Evolutionary conservation across 2,113 vertebrate genomes (phyloP), one percentile per base, ranked within the genome.

Genomic region (Puffinus mauretanicus): DNA sequence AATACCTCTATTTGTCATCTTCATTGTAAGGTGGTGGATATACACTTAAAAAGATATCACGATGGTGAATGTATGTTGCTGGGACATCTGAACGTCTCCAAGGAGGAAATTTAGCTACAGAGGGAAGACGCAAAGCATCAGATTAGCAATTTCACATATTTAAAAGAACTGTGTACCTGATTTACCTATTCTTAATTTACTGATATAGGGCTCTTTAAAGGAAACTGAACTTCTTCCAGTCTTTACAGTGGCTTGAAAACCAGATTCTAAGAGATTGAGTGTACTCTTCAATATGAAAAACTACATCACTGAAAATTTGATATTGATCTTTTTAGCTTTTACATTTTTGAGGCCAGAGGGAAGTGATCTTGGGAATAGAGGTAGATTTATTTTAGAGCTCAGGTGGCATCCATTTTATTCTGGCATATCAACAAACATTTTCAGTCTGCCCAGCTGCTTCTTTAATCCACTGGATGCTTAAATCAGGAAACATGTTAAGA

Each of bases 351-450:
- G 64, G 52, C 44, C 72, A 88, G 77, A 83, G 40, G 47, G 52
- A 90, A 64, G 52, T 27, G 52, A 52, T 90, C 55, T 55, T 60
- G 57, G 57, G 77, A 92, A 69, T 55, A 88, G 46, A 49, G 24
- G 51, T 57, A 82, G 71, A 92, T 96, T 93, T 96, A 90, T 95
- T 96, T 95, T 90, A 81, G n/a, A 64, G 46, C 55, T 95, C 83
- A 88, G 76, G 51, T 90, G 69, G 38, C 36, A 95, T 94, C 36
- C 80, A 91, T 91, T 92, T 88, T 92, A 76, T 82, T 55, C 86
- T 91, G 82, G 61, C 52, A 52, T 57, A 90, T 89, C 88, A 94
- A 96, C 79, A 95, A 95, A 96, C 10, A 89, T 92, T 95, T 95
- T 92, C 76, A 64, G 44, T 91, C 69, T 94, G 54, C 57, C 40